phyloP scores from a whole-genome alignment of 23 tunicate genomes.

The Ascidia mentula region DNA sequence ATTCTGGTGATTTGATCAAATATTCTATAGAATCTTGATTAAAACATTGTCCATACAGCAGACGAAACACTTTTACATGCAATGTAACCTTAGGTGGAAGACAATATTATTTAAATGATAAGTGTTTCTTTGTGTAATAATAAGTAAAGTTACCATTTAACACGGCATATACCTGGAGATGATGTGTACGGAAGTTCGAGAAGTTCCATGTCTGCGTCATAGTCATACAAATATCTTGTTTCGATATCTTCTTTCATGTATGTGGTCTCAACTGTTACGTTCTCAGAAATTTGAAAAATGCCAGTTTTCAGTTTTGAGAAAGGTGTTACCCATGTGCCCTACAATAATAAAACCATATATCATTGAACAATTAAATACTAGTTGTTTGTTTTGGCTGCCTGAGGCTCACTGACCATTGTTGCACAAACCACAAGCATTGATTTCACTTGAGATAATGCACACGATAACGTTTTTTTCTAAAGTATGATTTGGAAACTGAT shows the following conservation, averaged over 20 bases:
- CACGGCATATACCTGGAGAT: background rate
- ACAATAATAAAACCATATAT: background rate
- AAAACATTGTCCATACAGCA: no score
- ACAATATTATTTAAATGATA: no score
- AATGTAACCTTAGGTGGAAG: no score
- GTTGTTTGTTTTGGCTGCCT: background rate
- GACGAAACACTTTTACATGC: no score
- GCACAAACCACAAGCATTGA: background rate
- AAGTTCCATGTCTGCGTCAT: background rate
- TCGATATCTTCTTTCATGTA: background rate
- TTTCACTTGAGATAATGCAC: no score
- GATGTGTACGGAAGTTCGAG: conserved; percentile 1
- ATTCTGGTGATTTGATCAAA: no score
- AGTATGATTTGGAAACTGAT: no score
- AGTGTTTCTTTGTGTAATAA: no score
- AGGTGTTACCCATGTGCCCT: conserved; percentile 27
- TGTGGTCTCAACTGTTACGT: background rate
- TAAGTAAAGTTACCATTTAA: background rate
- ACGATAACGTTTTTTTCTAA: no score
- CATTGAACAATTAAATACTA: background rate
- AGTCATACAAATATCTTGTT: background rate
- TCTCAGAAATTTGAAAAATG: background rate
- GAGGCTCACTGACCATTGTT: background rate
- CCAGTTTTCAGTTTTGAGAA: background rate
- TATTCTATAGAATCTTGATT: no score